Base-by-base conservation (phyloP, 1,140 invertebrate species). In the Marisa cornuarietis region DNA sequence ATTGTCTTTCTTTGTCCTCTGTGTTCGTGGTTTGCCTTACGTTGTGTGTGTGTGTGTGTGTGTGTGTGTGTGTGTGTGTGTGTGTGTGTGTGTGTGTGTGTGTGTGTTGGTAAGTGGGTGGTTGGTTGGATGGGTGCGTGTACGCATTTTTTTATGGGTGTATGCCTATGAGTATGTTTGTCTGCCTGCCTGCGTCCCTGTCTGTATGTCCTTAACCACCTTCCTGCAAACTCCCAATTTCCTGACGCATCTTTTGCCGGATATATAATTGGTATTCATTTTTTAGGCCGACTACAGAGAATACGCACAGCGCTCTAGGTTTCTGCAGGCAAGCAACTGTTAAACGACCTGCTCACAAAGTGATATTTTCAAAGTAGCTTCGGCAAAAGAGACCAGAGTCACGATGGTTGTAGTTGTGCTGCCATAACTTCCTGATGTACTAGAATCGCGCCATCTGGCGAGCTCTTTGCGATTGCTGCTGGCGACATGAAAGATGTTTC, bases 101-200 rank as follows among this genome's bases (percentile, higher is more conserved):
- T n/a, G n/a, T n/a, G n/a, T n/a, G n/a, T n/a, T n/a, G n/a, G n/a
- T n/a, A n/a, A n/a, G n/a, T n/a, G n/a, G n/a, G n/a, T n/a, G n/a
- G n/a, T n/a, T n/a, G n/a, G n/a, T n/a, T n/a, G n/a, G n/a, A n/a
- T n/a, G n/a, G 3, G 66, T 68, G 66, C 66, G 66, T 68, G 66
- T n/a, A 51, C 52, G 49, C 52, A 51, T 71, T 14, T 6, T 31
- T 71, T 31, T 31, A 16, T 71, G 69, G 5, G 26, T 71, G 69
- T 6, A 42, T 42, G 51, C 9, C 1, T 11, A 51, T 71, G 51
- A 18, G 69, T 71, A 9, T 71, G 69, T 71, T 31, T 71, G 69
- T 71, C 31, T 71, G 69, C 52, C 31, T 71, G 69, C 52, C 31
- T 71, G 69, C 31, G 18, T 71, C 18, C 52, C 31, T 71, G 69